Conservation (phyloP, 2,113 vertebrate species). For the Oncorhynchus gorbuscha region DNA sequence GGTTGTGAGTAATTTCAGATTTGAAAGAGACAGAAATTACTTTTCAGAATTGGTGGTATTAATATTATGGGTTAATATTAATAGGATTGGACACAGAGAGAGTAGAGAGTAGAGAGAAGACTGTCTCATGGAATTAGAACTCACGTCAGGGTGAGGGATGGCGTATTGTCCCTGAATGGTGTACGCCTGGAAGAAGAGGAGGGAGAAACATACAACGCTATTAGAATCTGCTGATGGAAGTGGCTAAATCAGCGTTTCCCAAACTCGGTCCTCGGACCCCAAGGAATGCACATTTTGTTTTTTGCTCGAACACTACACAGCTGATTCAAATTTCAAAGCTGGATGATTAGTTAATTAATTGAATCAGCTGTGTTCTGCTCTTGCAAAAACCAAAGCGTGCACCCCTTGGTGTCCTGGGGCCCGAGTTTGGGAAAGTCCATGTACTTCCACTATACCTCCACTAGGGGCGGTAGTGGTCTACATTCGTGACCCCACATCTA, state of each 20-base stretch:
- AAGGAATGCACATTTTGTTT: too few species aligned
- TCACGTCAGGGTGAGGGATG: constrained; percentile 96
- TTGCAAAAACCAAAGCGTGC: too few species aligned
- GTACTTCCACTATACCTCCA: too few species aligned
- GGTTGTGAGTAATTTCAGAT: constrained; percentile 48
- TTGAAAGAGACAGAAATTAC: constrained; percentile 52
- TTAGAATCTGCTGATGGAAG: constrained; percentile 1
- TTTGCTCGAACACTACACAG: too few species aligned
- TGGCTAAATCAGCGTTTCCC: too few species aligned
- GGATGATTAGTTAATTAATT: too few species aligned
- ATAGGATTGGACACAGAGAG: constrained; percentile 70
- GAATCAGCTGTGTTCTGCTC: too few species aligned
- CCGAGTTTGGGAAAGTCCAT: neutral
- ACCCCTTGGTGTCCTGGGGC: too few species aligned
- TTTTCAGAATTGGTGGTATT: constrained; percentile 70
- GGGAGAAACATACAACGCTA: constrained; percentile 38
- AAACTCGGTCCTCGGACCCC: neutral
- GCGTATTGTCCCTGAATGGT: constrained; percentile 97
- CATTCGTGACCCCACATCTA: too few species aligned
- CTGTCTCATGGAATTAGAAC: constrained; percentile 66
- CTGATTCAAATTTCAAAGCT: too few species aligned
- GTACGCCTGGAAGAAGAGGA: constrained; percentile 81
- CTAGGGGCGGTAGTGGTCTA: too few species aligned
- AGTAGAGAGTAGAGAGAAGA: constrained; percentile 6
- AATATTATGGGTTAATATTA: constrained; percentile 95